A percentile compares a stretch with the other conserved stretches of the same genome.
Evolutionary conservation across 2,113 vertebrate genomes (phyloP).

Genomic region (Hyperopisus bebe): DNA sequence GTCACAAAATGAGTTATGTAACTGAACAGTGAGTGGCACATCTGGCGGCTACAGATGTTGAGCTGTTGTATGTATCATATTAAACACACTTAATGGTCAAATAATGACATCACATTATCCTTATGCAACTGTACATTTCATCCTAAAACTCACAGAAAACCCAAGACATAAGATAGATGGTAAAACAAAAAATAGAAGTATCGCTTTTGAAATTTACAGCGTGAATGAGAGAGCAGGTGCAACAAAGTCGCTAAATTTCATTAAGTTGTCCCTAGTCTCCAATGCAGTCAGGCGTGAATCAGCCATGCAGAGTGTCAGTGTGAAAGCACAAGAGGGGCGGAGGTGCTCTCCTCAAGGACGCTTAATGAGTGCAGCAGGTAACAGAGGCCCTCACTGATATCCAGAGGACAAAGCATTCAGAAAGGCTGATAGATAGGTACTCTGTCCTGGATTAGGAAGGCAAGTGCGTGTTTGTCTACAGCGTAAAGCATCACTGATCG

Average conservation of each 20-base stretch:
- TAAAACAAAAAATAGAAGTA: neutral
- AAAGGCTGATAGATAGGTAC: neutral
- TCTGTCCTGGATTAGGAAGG: neutral
- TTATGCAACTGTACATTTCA: neutral
- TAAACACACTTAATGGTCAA: neutral
- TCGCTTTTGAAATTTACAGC: neutral
- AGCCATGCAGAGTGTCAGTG: neutral
- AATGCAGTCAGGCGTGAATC: neutral
- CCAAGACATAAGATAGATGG: neutral
- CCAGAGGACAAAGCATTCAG: neutral
- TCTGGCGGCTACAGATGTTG: neutral
- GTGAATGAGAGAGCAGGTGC: neutral
- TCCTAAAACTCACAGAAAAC: neutral
- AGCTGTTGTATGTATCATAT: neutral
- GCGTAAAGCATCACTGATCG: neutral
- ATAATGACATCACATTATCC: neutral
- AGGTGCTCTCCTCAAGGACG: neutral
- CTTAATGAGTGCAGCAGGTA: neutral
- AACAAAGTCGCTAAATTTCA: neutral
- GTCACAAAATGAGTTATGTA: neutral
- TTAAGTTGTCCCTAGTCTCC: neutral
- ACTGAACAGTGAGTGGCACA: neutral
- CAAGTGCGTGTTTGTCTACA: neutral
- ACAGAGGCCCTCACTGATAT: neutral
- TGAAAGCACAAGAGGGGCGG: neutral